These are phyloP conservation scores for Empis livida DNA, from an alignment of 2,888 invertebrate species.

Conservation along the genomic window DNA sequence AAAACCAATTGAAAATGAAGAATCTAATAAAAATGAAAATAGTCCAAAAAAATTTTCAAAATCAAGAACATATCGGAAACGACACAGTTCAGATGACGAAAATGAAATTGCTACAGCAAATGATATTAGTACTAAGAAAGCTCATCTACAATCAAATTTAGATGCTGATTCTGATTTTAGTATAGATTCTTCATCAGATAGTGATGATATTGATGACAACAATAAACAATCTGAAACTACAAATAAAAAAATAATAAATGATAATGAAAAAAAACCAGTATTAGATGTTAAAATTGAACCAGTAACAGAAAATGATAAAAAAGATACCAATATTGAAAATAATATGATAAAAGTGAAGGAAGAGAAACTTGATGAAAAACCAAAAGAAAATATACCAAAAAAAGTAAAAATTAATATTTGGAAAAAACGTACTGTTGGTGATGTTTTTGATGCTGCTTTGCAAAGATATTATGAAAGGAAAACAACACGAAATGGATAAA, in stretches of 20 bases:
- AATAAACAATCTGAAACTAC: constrained; percentile 1
- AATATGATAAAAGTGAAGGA: constrained; percentile 15
- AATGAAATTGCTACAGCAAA: constrained; percentile 30
- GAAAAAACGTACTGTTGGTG: constrained; percentile 73
- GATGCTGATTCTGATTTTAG: constrained; percentile 63
- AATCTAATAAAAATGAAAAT: constrained; percentile 1
- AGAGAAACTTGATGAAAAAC: constrained; percentile 16
- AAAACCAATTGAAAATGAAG: constrained; percentile 6
- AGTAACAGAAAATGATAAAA: constrained; percentile 9
- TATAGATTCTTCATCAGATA: constrained; percentile 42
- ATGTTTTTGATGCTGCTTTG: constrained; percentile 59
- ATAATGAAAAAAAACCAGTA: constrained; percentile 6
- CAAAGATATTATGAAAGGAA: constrained; percentile 65
- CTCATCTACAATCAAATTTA: constrained; percentile 46
- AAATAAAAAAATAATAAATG: background rate
- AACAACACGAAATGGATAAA: constrained; percentile 29
- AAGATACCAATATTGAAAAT: constrained; percentile 12
- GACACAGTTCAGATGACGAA: constrained; percentile 36
- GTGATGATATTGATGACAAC: constrained; percentile 11
- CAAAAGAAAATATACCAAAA: constrained; percentile 6
- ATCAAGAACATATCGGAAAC: constrained; percentile 47
- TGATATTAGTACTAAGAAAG: constrained; percentile 38
- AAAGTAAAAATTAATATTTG: constrained; percentile 56
- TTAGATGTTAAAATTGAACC: background rate
- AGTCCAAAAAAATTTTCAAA: constrained; percentile 24